Base-by-base conservation (phyloP, 2,113 vertebrate species). In the Notarius lentiginosus region DNA sequence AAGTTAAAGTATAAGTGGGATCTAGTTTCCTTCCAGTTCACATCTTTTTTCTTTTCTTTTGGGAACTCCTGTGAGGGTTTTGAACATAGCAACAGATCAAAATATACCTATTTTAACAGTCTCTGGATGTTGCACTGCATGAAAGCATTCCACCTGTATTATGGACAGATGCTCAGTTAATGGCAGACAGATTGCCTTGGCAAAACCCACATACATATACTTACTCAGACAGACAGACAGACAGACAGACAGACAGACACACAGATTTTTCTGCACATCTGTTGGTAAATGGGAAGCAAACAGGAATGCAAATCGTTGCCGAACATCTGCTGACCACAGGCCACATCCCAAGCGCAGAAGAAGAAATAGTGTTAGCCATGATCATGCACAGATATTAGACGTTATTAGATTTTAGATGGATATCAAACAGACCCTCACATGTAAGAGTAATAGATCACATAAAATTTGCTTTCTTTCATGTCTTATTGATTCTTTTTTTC, bases 391-490 rank as follows among this genome's bases (percentile, higher is more conserved):
- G 95, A 96, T 97, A 97, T 96, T 73, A 84, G 56, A 73, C 61
- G 55, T 84, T 84, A 84, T 84, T 72, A 96, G 95, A 96, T 97
- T 97, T 97, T 96, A 96, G 95, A 97, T 96, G 95, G 93, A 94
- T 96, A 96, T 96, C 96, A 94, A 95, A 96, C 94, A 96, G 95
- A 96, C 96, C 95, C 95, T 95, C 96, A 96, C 96, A 95, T 96
- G 95, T 96, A 96, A 96, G 95, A 95, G 94, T 95, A 90, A 94
- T 96, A 88, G 96, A 95, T 95, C 96, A 97, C 96, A 97, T 96
- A 96, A 83, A 96, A 81, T 61, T 70, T 95, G 95, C 95, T 95
- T 94, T 95, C 96, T 96, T 96, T 96, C 95, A 96, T 88, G 84
- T 86, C 95, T 96, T 95, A 94, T 96, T 95, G 95, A 96, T 96